Conservation (phyloP, 2,797 vertebrate species). For the Enteromius viviparus region DNA sequence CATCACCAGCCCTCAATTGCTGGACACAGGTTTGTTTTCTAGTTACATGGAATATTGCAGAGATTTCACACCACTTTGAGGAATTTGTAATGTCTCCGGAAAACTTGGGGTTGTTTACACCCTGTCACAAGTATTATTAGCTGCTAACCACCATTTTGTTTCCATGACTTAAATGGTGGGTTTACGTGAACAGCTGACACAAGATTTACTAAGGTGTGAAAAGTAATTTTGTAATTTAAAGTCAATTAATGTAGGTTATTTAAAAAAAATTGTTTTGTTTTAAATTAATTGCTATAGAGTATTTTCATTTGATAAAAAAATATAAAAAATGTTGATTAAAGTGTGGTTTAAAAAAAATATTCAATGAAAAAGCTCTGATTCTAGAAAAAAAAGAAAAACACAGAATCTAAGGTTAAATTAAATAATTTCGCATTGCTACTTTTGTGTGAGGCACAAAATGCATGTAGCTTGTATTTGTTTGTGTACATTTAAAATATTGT, state of each 20-base stretch:
- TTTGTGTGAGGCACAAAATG: not conserved
- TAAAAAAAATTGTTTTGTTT: no score
- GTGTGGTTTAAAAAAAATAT: not conserved
- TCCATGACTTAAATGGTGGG: constrained; percentile 58
- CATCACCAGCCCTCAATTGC: not conserved
- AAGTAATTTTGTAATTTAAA: not conserved
- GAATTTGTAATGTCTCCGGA: constrained; percentile 76
- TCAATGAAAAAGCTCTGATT: not conserved
- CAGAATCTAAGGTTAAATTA: not conserved
- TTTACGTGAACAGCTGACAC: constrained; percentile 37
- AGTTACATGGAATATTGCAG: constrained; percentile 68
- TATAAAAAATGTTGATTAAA: not conserved
- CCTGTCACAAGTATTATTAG: constrained; percentile 77
- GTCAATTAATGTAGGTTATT: no score
- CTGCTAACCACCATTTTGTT: constrained; percentile 68
- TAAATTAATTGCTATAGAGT: no score
- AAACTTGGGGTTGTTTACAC: constrained; percentile 76
- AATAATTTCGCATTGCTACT: not conserved
- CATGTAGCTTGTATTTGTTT: not conserved
- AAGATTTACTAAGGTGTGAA: constrained; percentile 30
- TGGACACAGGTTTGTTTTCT: constrained; percentile 63
- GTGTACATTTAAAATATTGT: not conserved
- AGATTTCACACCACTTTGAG: constrained; percentile 67
- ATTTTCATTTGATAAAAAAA: not conserved
- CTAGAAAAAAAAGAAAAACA: not conserved